Evolutionary conservation across 2,888 invertebrate species (phyloP), one percentile per base, ranked within the genome.

Genomic region (Idaea biselata): DNA sequence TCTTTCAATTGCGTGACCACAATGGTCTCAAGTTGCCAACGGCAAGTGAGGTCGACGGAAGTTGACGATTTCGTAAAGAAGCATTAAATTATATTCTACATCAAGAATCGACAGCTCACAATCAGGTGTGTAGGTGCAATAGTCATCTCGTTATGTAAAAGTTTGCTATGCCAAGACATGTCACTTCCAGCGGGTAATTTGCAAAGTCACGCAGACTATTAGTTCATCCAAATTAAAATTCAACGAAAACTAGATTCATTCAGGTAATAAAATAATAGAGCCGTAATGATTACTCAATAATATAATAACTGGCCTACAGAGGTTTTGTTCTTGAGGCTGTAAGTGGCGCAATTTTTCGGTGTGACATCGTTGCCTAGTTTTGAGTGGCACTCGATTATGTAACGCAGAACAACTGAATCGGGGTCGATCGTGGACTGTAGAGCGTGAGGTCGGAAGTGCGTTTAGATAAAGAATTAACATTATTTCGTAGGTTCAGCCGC

Each of bases 291-390:
- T 70, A 65, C 68, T 60, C 64, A 69, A 68, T 68, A 58, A 70
- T 64, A 66, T 64, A 60, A 66, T 67, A 65, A 64, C 60, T 58
- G 62, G 63, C 61, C 18, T 17, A 56, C 74, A 65, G 75, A 72
- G 73, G 73, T 65, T 69, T 63, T 64, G 64, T 67, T 63, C 61
- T 64, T 61, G 63, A 57, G 60, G 58, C 65, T 56, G 78, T 78
- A 86, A 85, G 87, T 92, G 91, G 89, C 91, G 91, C 88, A 92
- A 92, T 86, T 84, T 88, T 90, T 89, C 84, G 86, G 83, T 82
- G 83, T 91, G 91, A 91, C 92, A 92, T 91, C 88, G 86, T 92
- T 91, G 89, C 92, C 92, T 91, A 91, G 89, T 89, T 92, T 76
- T 84, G 82, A 87, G 81, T 86, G 84, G 84, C 86, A 87, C 83